Conservation (phyloP, 2,797 vertebrate genomes). For the Onychomys arenicola region DNA sequence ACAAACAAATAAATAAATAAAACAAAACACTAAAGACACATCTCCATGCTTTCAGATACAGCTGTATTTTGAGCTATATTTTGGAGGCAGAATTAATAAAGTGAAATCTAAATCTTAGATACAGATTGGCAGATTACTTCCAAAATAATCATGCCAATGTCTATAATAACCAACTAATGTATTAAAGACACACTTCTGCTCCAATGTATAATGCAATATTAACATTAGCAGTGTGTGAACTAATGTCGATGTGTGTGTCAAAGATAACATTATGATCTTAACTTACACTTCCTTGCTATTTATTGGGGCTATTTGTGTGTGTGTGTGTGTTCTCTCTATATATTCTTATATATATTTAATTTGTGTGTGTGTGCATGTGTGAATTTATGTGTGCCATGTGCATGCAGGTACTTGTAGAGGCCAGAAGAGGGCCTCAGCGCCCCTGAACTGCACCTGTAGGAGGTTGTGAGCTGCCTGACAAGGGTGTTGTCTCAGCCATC, state of each 20-base stretch:
- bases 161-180: neutral
- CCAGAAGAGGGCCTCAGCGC: neutral
- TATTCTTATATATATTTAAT: neutral
- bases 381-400: neutral
- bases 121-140: neutral
- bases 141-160: neutral
- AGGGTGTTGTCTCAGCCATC: neutral
- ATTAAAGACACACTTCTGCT: neutral
- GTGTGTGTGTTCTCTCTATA: neutral
- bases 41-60: constrained; percentile 19
- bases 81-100: constrained; percentile 20
- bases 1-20: too few species aligned
- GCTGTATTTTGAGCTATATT: constrained; percentile 52
- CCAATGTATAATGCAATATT: neutral
- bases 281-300: constrained; percentile 35
- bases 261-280: neutral
- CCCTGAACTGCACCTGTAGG: neutral
- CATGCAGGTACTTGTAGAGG: neutral
- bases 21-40: neutral
- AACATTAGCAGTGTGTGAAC: neutral
- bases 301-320: neutral
- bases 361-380: neutral
- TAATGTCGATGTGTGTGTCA: neutral
- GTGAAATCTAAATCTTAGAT: constrained; percentile 55
- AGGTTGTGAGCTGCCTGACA: neutral